Conservation (phyloP, 2,888 invertebrate genomes). For the Hesperia comma region DNA sequence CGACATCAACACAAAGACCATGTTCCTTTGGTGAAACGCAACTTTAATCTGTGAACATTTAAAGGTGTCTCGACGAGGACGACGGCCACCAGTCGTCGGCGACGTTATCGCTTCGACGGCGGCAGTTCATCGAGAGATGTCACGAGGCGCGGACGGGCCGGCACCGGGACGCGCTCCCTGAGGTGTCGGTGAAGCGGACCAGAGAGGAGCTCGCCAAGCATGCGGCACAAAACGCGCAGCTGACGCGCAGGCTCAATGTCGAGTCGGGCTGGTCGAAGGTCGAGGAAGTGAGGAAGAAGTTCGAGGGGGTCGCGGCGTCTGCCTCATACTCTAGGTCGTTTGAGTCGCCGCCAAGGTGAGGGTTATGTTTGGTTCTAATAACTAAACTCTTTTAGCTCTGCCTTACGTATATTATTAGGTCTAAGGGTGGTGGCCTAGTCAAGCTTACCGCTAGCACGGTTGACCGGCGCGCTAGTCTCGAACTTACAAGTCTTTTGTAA, state of each 20-base stretch:
- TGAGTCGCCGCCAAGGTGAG: slow-evolving; percentile 77
- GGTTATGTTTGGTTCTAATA: background rate
- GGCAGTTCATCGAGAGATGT: slow-evolving; percentile 79
- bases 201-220: slow-evolving; percentile 74
- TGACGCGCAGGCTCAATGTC: slow-evolving; percentile 75
- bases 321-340: slow-evolving; percentile 72
- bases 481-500: too few relatives aligned
- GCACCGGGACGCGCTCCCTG: slow-evolving; percentile 66
- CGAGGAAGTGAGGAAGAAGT: slow-evolving; percentile 79
- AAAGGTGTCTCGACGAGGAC: slow-evolving; percentile 71
- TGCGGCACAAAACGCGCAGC: slow-evolving; percentile 70
- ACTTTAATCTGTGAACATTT: background rate
- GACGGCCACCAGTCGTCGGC: slow-evolving; percentile 58
- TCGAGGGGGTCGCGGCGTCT: slow-evolving; percentile 66
- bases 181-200: slow-evolving; percentile 72
- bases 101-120: slow-evolving; percentile 69
- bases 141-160: slow-evolving; percentile 69
- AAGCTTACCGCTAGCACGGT: too few relatives aligned
- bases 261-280: slow-evolving; percentile 80
- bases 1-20: too few relatives aligned
- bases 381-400: too few relatives aligned
- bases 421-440: too few relatives aligned
- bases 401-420: too few relatives aligned
- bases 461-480: too few relatives aligned
- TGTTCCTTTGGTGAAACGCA: too few relatives aligned